phyloP scores from a whole-genome alignment of 2,797 vertebrate genomes.

The Salarias fasciatus region DNA sequence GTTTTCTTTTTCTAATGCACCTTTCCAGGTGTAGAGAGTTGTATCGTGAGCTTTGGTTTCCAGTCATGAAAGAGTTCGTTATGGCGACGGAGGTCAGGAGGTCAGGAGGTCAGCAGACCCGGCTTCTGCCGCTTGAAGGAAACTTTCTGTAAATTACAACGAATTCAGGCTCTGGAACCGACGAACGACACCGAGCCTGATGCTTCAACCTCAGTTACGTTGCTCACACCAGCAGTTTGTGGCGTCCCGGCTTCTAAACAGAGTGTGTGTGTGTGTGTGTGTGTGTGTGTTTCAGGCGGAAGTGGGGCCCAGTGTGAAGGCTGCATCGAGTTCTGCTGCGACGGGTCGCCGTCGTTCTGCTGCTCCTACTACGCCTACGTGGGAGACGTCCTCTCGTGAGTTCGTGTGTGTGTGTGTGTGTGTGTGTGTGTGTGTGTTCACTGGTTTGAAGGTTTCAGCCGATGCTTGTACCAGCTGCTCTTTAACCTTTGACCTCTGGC shows the following conservation, averaged over 20 bases:
- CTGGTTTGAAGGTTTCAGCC: no score
- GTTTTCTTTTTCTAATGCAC: conserved; percentile 12
- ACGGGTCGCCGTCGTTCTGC: conserved; percentile 89
- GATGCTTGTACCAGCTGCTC: conserved; percentile 44
- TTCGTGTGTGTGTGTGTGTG: no score
- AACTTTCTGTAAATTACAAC: no score
- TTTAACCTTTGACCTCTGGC: conserved; percentile 46
- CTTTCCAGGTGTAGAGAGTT: conserved; percentile 45
- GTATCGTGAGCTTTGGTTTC: conserved; percentile 26
- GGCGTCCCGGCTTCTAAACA: no score
- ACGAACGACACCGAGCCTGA: no score
- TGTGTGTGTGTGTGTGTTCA: no score
- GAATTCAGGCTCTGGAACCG: no score
- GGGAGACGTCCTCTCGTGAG: conserved; percentile 93
- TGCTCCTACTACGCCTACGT: conserved; percentile 95
- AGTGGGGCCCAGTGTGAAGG: conserved; percentile 87
- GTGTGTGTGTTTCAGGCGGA: conserved; percentile 78
- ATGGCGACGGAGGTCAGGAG: background rate
- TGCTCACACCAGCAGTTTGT: no score
- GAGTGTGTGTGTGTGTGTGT: conserved; percentile 25
- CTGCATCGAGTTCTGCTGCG: conserved; percentile 92
- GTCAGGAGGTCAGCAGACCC: no score
- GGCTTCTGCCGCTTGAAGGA: no score
- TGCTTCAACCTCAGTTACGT: no score
- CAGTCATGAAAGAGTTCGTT: conserved; percentile 37